Percentiles rank a stretch among this genome's conserved stretches.
Evolutionary conservation across 2,888 invertebrate species (phyloP).

Genomic region (Drosophila anceps): DNA sequence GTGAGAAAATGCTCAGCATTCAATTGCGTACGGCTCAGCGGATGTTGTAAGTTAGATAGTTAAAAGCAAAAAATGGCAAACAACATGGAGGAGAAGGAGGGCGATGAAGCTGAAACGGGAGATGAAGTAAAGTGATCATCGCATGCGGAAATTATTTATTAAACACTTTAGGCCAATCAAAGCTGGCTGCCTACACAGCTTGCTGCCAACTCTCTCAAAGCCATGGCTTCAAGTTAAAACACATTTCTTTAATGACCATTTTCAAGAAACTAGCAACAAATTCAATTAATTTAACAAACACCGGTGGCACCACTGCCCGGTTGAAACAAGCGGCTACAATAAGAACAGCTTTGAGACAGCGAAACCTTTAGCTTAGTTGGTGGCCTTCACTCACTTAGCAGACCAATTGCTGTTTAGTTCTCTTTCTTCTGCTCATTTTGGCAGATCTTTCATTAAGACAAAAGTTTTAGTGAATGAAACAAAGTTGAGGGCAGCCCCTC

Average conservation of each 20-base stretch:
- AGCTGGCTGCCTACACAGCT: constrained; percentile 51
- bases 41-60: constrained; percentile 60
- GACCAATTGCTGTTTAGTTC: constrained; percentile 39
- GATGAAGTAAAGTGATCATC: constrained; percentile 39
- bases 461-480: constrained; percentile 74
- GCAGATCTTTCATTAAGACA: constrained; percentile 79
- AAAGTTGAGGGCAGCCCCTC: constrained; percentile 39
- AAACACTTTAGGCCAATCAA: constrained; percentile 67
- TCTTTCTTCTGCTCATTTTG: constrained; percentile 27
- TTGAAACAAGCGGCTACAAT: constrained; percentile 28
- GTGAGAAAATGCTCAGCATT: constrained; percentile 75
- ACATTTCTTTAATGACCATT: constrained; percentile 64
- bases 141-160: constrained; percentile 76
- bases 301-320: constrained; percentile 45
- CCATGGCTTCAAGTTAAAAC: constrained; percentile 27
- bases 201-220: not conserved
- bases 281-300: constrained; percentile 74
- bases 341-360: constrained; percentile 42
- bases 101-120: constrained; percentile 7
- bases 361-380: constrained; percentile 46
- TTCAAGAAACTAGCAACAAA: constrained; percentile 71
- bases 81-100: not conserved
- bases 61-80: constrained; percentile 38
- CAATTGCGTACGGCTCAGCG: constrained; percentile 53
- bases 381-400: constrained; percentile 66